Conservation (phyloP, 2,888 invertebrate species). For the Cetonia aurata region DNA sequence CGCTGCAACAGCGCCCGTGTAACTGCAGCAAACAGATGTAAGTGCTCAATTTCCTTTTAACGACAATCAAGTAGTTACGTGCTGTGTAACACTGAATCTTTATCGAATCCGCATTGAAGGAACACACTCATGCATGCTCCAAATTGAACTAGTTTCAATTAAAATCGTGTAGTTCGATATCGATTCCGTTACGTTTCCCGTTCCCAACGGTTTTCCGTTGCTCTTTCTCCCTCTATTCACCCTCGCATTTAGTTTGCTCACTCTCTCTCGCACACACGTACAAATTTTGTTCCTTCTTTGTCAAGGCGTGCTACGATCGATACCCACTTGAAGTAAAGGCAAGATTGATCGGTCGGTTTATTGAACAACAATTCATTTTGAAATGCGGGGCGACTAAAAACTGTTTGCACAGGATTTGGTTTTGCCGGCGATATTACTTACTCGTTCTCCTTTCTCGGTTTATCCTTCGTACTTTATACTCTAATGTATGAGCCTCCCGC, state of each 20-base stretch:
- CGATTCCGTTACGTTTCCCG: constrained; percentile 16
- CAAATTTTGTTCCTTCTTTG: constrained; percentile 4
- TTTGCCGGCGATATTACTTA: constrained; percentile 21
- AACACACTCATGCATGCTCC: constrained; percentile 25
- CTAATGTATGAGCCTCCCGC: neutral
- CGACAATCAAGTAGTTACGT: constrained; percentile 25
- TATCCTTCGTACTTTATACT: constrained; percentile 7
- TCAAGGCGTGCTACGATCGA: constrained; percentile 14
- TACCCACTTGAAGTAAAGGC: constrained; percentile 21
- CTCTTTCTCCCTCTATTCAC: neutral
- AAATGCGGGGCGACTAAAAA: constrained; percentile 27
- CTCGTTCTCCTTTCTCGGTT: constrained; percentile 9
- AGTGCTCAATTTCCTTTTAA: constrained; percentile 33
- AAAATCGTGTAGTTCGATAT: constrained; percentile 29
- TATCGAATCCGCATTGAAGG: constrained; percentile 19
- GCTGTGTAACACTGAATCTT: constrained; percentile 17
- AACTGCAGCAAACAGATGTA: constrained; percentile 31
- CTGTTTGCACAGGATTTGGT: constrained; percentile 32
- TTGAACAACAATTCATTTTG: constrained; percentile 27
- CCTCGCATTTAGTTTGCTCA: neutral
- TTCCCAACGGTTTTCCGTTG: neutral
- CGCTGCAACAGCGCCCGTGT: constrained; percentile 1
- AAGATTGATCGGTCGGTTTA: constrained; percentile 35
- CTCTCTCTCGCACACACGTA: neutral
- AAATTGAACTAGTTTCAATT: constrained; percentile 36